Conservation (phyloP, 1,140 invertebrate genomes). For the Sesamia nonagrioides region DNA sequence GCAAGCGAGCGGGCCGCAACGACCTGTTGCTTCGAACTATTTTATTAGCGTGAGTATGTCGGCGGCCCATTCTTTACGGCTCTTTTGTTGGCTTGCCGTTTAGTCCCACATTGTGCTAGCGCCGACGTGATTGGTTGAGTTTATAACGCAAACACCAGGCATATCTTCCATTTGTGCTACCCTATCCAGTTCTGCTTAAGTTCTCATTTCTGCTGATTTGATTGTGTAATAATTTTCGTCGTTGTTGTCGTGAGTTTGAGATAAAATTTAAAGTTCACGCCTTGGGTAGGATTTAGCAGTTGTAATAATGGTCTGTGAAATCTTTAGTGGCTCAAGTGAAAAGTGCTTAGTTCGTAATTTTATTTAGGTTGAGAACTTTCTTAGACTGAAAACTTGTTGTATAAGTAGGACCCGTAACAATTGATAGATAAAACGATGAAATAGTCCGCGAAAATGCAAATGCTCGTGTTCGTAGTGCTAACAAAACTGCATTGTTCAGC, state of each 20-base stretch:
- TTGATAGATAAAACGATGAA: not conserved
- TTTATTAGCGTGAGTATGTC: slow-evolving; percentile 84
- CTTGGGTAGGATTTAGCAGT: slow-evolving; percentile 9
- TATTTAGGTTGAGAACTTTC: slow-evolving; percentile 13
- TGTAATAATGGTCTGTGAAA: slow-evolving; percentile 37
- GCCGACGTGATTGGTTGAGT: slow-evolving; percentile 79
- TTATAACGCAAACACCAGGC: slow-evolving; percentile 80
- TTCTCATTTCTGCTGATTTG: slow-evolving; percentile 48
- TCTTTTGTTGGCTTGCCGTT: slow-evolving; percentile 83
- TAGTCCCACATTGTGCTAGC: slow-evolving; percentile 73
- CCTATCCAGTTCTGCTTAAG: slow-evolving; percentile 65
- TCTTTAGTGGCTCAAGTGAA: slow-evolving; percentile 13
- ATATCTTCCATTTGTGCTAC: slow-evolving; percentile 76
- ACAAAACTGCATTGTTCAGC: slow-evolving; percentile 68
- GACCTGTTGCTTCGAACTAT: slow-evolving; percentile 85
- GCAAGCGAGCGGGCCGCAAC: slow-evolving; percentile 66
- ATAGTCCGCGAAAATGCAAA: slow-evolving; percentile 44
- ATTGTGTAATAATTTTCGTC: slow-evolving; percentile 54
- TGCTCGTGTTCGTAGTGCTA: not conserved
- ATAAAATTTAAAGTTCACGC: slow-evolving; percentile 34
- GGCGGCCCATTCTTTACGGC: slow-evolving; percentile 85
- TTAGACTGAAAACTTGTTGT: not conserved
- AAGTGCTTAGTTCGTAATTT: slow-evolving; percentile 19
- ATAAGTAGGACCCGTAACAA: not conserved
- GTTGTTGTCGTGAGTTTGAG: slow-evolving; percentile 37